Base-by-base conservation (phyloP, 2,113 vertebrate genomes). In the Muscicapa adusta region DNA sequence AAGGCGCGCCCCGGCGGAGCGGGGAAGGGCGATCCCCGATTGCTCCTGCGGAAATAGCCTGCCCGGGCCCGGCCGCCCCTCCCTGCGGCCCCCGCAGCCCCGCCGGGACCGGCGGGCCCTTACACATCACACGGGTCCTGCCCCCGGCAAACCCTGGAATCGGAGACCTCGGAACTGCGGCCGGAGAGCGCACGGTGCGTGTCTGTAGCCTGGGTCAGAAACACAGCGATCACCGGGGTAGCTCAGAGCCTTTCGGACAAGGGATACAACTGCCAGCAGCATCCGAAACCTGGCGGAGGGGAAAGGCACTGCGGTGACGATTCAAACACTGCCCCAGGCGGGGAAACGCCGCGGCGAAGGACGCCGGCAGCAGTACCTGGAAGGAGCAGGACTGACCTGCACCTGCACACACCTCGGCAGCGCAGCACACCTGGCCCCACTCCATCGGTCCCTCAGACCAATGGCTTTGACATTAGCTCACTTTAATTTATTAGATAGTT, bases 51-150 rank as follows among this genome's bases (percentile, higher is more conserved):
- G 67, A 33, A 65, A 73, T 3, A 3, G 9, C 15, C 33, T 4
- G 51, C 36, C 9, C 18, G 8, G 6, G 8, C 34, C 26, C 26
- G 34, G 56, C 63, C 28, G 15, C 6, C 18, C 53, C 22, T 10
- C 36, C 20, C 20, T 2, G 74, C 53, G 8, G 47, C 14, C 61
- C 48, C 43, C 29, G 16, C 58, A 26, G n/a, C n/a, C n/a, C n/a
- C n/a, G n/a, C n/a, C n/a, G n/a, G 57, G 33, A 33, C 19, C 8
- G 29, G 34, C 2, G 26, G 29, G 50, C 31, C 2, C 42, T 8
- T 2, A 2, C 2, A 14, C 40, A 2, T 1, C 9, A 5, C 48
- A 2, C 10, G 2, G 19, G 2, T 1, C 2, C 5, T 2, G 65
- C 6, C 14, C 20, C 8, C 34, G 5, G 5, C n/a, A 5, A 3